Evolutionary conservation across 2,888 invertebrate species (phyloP).

Genomic region (Folsomia candida): DNA sequence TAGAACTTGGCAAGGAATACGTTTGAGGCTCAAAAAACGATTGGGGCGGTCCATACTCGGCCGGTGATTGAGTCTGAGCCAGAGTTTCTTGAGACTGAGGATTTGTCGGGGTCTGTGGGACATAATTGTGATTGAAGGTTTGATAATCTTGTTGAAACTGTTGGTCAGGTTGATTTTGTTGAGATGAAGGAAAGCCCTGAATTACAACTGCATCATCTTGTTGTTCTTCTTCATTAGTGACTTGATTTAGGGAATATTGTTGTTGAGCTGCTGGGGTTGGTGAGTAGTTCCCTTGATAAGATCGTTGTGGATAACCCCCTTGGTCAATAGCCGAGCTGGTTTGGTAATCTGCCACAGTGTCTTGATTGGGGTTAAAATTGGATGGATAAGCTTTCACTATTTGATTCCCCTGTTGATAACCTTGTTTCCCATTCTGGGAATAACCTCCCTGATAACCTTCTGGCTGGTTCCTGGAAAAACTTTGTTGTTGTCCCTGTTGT

Average conservation of each 20-base stretch:
- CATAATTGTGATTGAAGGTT: too few species aligned
- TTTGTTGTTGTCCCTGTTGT: background rate
- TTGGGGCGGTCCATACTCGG: too few species aligned
- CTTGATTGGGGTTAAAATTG: background rate
- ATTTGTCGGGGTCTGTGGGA: too few species aligned
- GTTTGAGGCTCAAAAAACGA: too few species aligned
- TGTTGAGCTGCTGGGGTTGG: too few species aligned
- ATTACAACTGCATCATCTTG: background rate
- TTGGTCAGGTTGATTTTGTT: background rate
- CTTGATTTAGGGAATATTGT: background rate
- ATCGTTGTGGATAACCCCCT: background rate
- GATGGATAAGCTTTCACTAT: background rate
- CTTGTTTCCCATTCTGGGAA: background rate
- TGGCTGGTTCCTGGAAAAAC: background rate
- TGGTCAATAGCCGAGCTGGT: too few species aligned
- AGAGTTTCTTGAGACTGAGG: too few species aligned
- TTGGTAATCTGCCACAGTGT: background rate
- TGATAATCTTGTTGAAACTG: background rate
- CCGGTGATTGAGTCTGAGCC: too few species aligned
- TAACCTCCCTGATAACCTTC: background rate
- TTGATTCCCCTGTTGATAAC: background rate
- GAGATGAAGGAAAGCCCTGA: background rate
- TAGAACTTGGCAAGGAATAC: too few species aligned
- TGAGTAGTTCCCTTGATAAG: background rate
- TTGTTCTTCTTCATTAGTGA: background rate